Percentiles rank a stretch among this genome's conserved stretches.
Evolutionary conservation across 1,140 invertebrate genomes (phyloP).

Genomic region (Ooceraea biroi): DNA sequence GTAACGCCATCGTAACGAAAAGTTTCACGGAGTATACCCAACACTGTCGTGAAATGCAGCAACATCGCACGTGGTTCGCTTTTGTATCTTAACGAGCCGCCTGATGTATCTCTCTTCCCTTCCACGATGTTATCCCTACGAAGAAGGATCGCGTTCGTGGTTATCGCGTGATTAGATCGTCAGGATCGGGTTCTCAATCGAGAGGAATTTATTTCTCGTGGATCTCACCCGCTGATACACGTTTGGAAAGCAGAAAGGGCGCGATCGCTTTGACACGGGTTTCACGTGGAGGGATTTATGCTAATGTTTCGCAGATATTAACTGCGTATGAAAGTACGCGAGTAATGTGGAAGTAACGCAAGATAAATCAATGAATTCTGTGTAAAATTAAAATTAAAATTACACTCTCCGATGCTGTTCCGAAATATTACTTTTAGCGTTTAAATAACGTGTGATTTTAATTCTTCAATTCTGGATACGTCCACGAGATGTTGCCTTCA

Average conservation of each 20-base stretch:
- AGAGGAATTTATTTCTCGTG: conserved; percentile 58
- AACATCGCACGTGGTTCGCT: conserved; percentile 31
- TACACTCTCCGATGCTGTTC: background rate
- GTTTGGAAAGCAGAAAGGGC: conserved; percentile 37
- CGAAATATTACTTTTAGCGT: background rate
- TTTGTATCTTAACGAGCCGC: conserved; percentile 47
- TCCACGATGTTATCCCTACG: conserved; percentile 43
- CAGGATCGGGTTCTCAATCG: conserved; percentile 27
- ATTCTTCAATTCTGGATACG: background rate
- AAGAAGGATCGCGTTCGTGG: conserved; percentile 54
- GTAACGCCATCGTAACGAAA: background rate
- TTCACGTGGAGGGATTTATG: conserved; percentile 33
- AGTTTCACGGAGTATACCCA: background rate
- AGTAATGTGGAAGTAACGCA: background rate
- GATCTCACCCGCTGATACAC: conserved; percentile 18
- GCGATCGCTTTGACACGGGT: conserved; percentile 28
- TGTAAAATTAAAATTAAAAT: background rate
- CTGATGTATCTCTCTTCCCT: conserved; percentile 36
- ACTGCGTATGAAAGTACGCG: background rate
- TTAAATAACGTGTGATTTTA: background rate
- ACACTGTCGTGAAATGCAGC: background rate
- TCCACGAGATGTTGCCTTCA: background rate
- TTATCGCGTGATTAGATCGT: conserved; percentile 58
- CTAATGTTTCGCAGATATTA: conserved; percentile 34
- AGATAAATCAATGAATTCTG: background rate